These are phyloP conservation scores for Bombus huntii DNA, from an alignment of 1,140 invertebrate species.

Conservation along the genomic window DNA sequence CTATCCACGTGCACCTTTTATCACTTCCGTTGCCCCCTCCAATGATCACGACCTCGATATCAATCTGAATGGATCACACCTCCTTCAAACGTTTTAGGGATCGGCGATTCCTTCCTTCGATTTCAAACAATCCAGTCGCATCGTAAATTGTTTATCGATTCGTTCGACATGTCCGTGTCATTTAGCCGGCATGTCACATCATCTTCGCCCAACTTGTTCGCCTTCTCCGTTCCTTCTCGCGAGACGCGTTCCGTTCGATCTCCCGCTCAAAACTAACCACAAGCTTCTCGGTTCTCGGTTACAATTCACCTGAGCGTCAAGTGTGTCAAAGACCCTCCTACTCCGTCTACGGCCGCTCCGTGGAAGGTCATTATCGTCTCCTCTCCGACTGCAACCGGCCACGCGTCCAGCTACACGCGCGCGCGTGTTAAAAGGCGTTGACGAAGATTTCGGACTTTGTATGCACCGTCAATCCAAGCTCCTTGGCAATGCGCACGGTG, in stretches of 20 bases:
- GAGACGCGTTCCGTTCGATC: constrained; percentile 77
- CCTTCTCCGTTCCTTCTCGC: constrained; percentile 22
- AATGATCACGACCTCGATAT: constrained; percentile 11
- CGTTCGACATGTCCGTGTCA: constrained; percentile 3
- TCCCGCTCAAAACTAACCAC: constrained; percentile 80
- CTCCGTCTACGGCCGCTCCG: constrained; percentile 73
- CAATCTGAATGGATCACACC: not conserved
- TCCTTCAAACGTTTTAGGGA: not conserved
- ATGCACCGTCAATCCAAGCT: not conserved
- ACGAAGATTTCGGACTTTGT: not conserved
- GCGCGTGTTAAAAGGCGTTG: constrained; percentile 3
- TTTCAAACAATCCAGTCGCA: constrained; percentile 6
- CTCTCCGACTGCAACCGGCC: constrained; percentile 60
- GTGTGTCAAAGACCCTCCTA: constrained; percentile 82
- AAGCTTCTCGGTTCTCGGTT: constrained; percentile 71
- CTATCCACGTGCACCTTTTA: constrained; percentile 49
- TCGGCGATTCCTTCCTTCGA: not conserved
- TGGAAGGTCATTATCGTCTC: constrained; percentile 81
- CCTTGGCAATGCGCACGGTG: constrained; percentile 5
- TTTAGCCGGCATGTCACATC: constrained; percentile 13
- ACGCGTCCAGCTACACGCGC: not conserved
- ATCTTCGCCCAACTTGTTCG: not conserved
- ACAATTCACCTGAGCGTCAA: constrained; percentile 79
- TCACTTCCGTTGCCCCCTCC: constrained; percentile 37
- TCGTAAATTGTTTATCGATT: constrained; percentile 11